These are phyloP conservation scores for Carassius carassius DNA, from an alignment of 2,113 vertebrate genomes.

Conservation along the genomic window DNA sequence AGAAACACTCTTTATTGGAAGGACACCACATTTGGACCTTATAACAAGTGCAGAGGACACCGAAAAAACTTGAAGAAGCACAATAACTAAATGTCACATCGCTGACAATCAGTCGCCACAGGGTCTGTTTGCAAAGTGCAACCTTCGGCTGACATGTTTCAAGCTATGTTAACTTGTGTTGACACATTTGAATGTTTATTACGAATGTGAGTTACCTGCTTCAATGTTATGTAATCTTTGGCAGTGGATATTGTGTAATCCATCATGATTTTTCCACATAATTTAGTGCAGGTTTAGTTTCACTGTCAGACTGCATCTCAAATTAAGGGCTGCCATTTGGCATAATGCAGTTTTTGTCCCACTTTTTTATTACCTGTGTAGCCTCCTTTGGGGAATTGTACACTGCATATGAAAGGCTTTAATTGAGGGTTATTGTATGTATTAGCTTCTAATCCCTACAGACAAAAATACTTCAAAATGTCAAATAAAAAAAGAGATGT, in stretches of 20 bases:
- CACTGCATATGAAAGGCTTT: not conserved
- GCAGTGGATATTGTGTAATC: constrained; percentile 11
- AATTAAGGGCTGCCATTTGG: constrained; percentile 3
- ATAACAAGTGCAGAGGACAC: constrained; percentile 16
- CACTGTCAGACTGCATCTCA: not conserved
- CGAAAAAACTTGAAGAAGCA: not conserved
- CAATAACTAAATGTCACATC: constrained; percentile 15
- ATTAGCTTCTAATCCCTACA: not conserved
- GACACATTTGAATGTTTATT: constrained; percentile 17
- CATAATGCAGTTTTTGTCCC: not conserved
- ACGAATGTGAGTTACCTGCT: not conserved
- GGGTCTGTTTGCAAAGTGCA: constrained; percentile 31
- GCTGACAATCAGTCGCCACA: constrained; percentile 9
- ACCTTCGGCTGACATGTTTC: not conserved
- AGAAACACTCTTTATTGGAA: constrained; percentile 8
- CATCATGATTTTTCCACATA: not conserved
- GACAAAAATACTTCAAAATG: not conserved
- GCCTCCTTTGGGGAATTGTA: not conserved
- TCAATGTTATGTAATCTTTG: not conserved
- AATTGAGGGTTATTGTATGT: constrained; percentile 22
- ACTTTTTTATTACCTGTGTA: not conserved
- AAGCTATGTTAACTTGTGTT: constrained; percentile 7
- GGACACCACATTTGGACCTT: constrained; percentile 8
- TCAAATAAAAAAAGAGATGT: not conserved
- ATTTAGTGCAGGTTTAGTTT: constrained; percentile 8